phyloP scores from a whole-genome alignment of 2,113 vertebrate species.

The Oryzias javanicus region DNA sequence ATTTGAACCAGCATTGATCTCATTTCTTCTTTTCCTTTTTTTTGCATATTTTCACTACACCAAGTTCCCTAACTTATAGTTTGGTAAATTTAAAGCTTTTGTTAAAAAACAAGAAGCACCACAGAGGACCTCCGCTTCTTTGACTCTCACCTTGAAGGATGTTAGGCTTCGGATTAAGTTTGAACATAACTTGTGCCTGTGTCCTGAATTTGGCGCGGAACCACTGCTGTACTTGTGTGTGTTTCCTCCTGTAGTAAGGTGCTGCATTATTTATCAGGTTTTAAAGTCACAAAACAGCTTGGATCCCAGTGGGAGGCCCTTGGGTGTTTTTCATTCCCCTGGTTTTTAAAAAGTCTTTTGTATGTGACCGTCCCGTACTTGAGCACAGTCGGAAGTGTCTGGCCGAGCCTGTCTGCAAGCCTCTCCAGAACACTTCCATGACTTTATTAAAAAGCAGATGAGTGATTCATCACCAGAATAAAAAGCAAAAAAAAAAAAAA shows the following conservation, averaged over 20 bases:
- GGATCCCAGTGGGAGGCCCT: slow-evolving; percentile 70
- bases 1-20: too few relatives aligned
- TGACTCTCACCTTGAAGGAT: neutral
- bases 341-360: slow-evolving; percentile 71
- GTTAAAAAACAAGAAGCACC: neutral
- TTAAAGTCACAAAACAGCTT: slow-evolving; percentile 84
- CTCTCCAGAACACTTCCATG: too few relatives aligned
- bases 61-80: too few relatives aligned
- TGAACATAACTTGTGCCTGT: slow-evolving; percentile 24
- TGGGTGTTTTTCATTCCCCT: slow-evolving; percentile 69
- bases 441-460: neutral
- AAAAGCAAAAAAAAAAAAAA: slow-evolving; percentile 39
- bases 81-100: too few relatives aligned
- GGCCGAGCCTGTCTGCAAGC: neutral
- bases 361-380: slow-evolving; percentile 38
- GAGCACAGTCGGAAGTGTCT: slow-evolving; percentile 24
- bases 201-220: slow-evolving; percentile 32
- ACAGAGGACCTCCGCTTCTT: too few relatives aligned
- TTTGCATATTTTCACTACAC: too few relatives aligned
- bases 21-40: too few relatives aligned
- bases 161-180: neutral
- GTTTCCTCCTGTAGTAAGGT: slow-evolving; percentile 54
- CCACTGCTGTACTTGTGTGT: slow-evolving; percentile 60
- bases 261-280: slow-evolving; percentile 81
- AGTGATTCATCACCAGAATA: slow-evolving; percentile 26